phyloP scores from a whole-genome alignment of 2,113 vertebrate species.

The Glaucomys volans region DNA sequence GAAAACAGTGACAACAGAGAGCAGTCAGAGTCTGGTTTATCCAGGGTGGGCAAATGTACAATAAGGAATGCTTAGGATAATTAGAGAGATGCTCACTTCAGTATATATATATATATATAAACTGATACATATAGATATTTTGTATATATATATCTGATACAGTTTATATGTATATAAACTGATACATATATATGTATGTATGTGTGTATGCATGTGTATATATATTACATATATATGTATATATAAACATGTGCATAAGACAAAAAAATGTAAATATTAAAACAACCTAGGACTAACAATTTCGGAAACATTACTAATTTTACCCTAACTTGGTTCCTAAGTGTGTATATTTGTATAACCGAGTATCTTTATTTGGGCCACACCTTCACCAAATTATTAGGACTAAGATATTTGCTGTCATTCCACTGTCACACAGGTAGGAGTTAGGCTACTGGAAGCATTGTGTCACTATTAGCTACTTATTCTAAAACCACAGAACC shows the following conservation, averaged over 20 bases:
- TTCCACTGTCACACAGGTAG: not conserved
- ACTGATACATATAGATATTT: no score
- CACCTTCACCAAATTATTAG: not conserved
- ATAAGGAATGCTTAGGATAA: not conserved
- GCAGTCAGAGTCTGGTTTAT: not conserved
- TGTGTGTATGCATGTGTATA: no score
- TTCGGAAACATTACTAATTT: not conserved
- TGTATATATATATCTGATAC: no score
- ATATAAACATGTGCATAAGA: not conserved
- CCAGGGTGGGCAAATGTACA: not conserved
- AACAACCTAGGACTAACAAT: slow-evolving; percentile 5
- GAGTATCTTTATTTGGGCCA: slow-evolving; percentile 10
- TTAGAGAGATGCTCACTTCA: not conserved
- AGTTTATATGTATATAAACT: no score
- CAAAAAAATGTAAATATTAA: not conserved
- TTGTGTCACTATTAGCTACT: not conserved
- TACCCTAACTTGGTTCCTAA: not conserved
- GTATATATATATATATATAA: not conserved
- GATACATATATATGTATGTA: no score
- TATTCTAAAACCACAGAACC: slow-evolving; percentile 18
- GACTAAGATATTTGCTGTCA: no score
- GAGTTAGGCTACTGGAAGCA: not conserved
- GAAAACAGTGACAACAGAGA: not conserved
- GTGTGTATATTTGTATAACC: slow-evolving; percentile 3
- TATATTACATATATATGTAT: not conserved